Base-by-base conservation (phyloP, 2,888 invertebrate species). In the Andricus curvator region DNA sequence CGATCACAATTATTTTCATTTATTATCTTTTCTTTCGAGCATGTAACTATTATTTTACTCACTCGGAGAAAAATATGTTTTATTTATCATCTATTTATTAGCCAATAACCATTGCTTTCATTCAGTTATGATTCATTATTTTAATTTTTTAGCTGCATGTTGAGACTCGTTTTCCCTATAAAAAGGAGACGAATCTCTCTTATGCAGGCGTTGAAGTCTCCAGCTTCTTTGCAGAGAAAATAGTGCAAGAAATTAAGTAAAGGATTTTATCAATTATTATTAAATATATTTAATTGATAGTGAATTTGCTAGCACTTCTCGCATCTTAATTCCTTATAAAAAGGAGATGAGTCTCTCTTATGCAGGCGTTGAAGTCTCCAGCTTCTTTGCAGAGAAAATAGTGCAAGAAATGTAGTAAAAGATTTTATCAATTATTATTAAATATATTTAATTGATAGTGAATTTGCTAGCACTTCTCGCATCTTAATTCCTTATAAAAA, bases 221-320 rank as follows among this genome's bases (percentile, higher is more conserved):
- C 33, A 74, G 74, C 29, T 74, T 74, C 29, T 33, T 74, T 74
- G 33, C 2, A n/a, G 56, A 74, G n/a, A 60, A 60, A 74, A 29
- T 13, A 33, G 6, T 11, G 3, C 9, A 48, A 37, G 37, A 37
- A 37, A 37, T 37, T 0, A 0, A 37, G 37, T 8, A 37, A 37
- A 37, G 8, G 37, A 37, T 37, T 37, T 37, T 37, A 6, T 37
- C 9, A 8, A 37, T 9, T 8, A 37, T 37, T 37, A 9, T 37
- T 37, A 37, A 37, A 37, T 9, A 37, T 37, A 9, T 37, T 37
- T 8, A 37, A 37, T 37, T 37, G 5, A 37, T 37, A 6, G 37
- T 37, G 5, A 37, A 37, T 37, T 6, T 6, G 6, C 1, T 37
- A 37, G 37, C 37, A 37, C 37, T 37, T 8, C 5, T 37, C 37